Conservation (phyloP, 2,113 vertebrate species). For the Sclerurus mexicanus region DNA sequence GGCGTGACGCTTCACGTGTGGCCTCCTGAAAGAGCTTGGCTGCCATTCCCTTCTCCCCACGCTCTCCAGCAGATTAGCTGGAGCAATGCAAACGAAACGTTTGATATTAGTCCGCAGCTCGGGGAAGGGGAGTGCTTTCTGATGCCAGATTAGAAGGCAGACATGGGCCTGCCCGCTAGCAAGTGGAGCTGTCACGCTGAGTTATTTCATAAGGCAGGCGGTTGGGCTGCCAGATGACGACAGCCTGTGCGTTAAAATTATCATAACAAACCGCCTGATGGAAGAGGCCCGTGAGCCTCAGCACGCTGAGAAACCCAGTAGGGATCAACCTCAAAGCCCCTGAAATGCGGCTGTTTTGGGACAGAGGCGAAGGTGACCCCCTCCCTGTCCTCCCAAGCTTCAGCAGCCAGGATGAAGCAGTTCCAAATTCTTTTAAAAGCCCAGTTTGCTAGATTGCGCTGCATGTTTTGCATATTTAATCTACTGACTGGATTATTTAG, state of each 20-base stretch:
- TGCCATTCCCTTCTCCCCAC: background rate
- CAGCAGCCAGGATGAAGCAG: background rate
- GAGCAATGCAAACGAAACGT: background rate
- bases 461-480: background rate
- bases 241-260: background rate
- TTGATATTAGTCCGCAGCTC: background rate
- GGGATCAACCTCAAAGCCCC: background rate
- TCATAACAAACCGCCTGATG: background rate
- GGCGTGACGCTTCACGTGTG: background rate
- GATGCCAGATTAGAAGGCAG: slow-evolving; percentile 37
- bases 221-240: slow-evolving; percentile 13
- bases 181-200: background rate
- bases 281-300: background rate
- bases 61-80: background rate
- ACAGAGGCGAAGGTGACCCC: background rate
- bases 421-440: background rate
- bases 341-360: background rate
- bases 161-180: background rate
- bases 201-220: background rate
- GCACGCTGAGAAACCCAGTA: fast-evolving
- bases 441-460: fast-evolving
- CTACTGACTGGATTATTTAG: background rate
- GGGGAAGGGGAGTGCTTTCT: slow-evolving; percentile 5
- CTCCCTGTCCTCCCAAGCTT: background rate
- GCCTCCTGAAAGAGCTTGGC: background rate